Evolutionary conservation across 2,113 vertebrate species (phyloP).

Genomic region (Arizona elegans): DNA sequence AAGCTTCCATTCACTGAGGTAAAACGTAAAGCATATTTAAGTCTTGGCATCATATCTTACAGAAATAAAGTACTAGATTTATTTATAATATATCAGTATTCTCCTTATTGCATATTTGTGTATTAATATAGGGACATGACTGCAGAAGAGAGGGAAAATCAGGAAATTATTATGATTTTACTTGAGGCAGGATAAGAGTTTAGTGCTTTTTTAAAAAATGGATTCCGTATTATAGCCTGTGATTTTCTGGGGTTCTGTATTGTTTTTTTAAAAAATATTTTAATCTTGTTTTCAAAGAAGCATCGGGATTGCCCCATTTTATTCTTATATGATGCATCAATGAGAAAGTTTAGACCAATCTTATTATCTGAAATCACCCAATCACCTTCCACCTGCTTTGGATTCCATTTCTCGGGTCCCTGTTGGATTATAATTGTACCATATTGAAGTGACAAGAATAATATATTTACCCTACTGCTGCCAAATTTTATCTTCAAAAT

Average conservation of each 20-base stretch:
- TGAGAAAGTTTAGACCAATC: background rate
- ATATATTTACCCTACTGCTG: background rate
- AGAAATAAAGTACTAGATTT: background rate
- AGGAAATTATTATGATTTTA: background rate
- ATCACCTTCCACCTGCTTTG: background rate
- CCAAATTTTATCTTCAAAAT: background rate
- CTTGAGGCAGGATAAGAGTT: background rate
- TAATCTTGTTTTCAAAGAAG: background rate
- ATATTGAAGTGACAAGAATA: background rate
- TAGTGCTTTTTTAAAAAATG: background rate
- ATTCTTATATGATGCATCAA: background rate
- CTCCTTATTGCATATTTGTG: background rate
- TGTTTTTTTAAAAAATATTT: background rate
- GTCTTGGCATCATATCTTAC: background rate
- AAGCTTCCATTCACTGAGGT: background rate
- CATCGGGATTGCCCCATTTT: background rate
- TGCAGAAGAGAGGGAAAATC: background rate
- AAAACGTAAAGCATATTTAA: background rate
- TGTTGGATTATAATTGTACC: background rate
- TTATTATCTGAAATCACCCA: background rate
- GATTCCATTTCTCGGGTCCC: background rate
- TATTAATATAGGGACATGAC: background rate
- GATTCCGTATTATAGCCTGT: background rate
- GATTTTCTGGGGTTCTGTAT: background rate
- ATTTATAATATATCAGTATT: background rate